Conservation (phyloP, 2,888 invertebrate species). For the Cylloceria caligata region DNA sequence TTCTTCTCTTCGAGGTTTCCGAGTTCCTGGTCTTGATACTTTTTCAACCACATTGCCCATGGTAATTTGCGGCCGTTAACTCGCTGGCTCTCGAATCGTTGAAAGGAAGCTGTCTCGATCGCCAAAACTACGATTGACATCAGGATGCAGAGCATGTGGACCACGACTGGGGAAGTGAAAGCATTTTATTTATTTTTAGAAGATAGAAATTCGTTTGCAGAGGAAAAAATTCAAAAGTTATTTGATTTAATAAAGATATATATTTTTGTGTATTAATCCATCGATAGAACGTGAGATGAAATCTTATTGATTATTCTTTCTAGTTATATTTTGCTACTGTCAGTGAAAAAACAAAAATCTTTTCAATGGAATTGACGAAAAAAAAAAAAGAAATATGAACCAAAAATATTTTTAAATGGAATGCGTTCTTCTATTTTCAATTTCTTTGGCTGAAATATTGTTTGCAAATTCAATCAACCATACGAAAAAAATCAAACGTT, state of each 20-base stretch:
- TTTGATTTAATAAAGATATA: too few species aligned
- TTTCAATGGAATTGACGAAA: too few species aligned
- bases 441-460: too few species aligned
- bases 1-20: slow-evolving; percentile 78
- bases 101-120: slow-evolving; percentile 89
- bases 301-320: too few species aligned
- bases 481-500: too few species aligned
- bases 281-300: too few species aligned
- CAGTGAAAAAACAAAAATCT: too few species aligned
- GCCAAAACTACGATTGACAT: slow-evolving; percentile 90
- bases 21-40: slow-evolving; percentile 79
- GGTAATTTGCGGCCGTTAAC: slow-evolving; percentile 90
- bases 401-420: too few species aligned
- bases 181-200: not conserved
- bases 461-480: too few species aligned
- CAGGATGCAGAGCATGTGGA: slow-evolving; percentile 89
- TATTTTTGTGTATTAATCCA: not conserved
- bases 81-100: slow-evolving; percentile 92
- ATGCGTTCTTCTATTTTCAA: too few species aligned
- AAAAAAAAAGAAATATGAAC: too few species aligned
- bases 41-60: slow-evolving; percentile 87
- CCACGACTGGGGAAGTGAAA: slow-evolving; percentile 86
- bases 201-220: not conserved
- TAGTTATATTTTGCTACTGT: too few species aligned
- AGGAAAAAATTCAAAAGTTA: not conserved